Evolutionary conservation across 2,113 vertebrate genomes (phyloP), one percentile per base, ranked within the genome.

Genomic region (Podarcis raffonei): DNA sequence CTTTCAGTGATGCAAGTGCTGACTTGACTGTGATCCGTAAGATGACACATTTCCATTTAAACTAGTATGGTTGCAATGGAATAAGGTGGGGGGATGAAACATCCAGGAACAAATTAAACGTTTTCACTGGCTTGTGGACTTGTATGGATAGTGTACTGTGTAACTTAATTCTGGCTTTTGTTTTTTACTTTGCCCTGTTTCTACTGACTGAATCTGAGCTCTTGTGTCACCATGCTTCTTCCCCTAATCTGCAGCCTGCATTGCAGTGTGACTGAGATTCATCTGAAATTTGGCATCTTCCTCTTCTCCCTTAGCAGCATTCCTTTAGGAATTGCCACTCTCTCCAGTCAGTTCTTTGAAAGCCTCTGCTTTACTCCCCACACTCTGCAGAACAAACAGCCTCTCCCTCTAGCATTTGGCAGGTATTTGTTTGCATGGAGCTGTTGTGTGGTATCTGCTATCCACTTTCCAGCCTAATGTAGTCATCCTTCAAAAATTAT

Each of bases 371-470:
- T 86, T 75, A 12, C 0, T 66, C 80, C 76, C 42, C 85, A 0
- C 72, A 83, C 72, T 66, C 8, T 74, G 83, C 83, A 84, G 85
- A 89, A 79, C 9, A 59, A 93, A 84, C 79, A 42, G 11, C 81
- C 42, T 82, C 35, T 84, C 86, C 35, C 84, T 75, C 48, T 92
- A 48, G 91, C 77, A 84, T 79, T 78, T 76, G 32, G 71, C 79
- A 80, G 89, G 13, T 81, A 1, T 1, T 0, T 65, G 68, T 90
- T 91, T 86, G 57, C 2, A 48, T 87, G 4, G 3, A 0, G 1
- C 68, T 81, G 79, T 86, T 37, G 11, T 0, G 0, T 13, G 59
- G 25, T 39, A 22, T 59, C 25, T 16, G 22, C 35, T n/a, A 18
- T 30, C 12, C 87, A 62, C 5, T 0, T 79, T 57, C 83, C 32